These are phyloP conservation scores for Aphelocoma californica DNA, from an alignment of 2,797 vertebrate genomes.

Conservation along the genomic window DNA sequence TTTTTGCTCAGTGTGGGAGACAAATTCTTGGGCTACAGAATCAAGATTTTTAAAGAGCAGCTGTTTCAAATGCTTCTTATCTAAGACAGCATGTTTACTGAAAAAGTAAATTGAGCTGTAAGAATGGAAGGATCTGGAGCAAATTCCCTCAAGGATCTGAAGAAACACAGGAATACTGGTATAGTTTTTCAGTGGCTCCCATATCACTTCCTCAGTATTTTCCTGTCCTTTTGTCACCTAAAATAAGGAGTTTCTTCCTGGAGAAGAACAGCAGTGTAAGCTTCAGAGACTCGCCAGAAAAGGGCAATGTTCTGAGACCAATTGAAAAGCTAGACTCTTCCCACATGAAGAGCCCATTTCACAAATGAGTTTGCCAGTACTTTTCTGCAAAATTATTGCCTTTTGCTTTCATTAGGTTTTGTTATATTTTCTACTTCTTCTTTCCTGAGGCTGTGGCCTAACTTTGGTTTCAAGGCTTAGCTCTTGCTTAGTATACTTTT, in stretches of 20 bases:
- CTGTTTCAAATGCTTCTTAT: neutral
- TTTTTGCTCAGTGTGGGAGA: neutral
- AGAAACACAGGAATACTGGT: neutral
- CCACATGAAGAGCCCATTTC: neutral
- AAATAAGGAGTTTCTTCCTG: neutral
- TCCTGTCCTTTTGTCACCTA: rapidly evolving
- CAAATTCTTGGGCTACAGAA: neutral
- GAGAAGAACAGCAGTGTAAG: neutral
- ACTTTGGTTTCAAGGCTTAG: neutral
- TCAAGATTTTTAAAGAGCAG: neutral
- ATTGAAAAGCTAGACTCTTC: neutral
- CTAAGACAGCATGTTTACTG: neutral
- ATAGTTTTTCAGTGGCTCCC: neutral
- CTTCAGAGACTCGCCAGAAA: neutral
- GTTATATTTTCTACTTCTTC: neutral
- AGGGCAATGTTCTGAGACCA: neutral
- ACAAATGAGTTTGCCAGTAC: neutral
- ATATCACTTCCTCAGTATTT: neutral
- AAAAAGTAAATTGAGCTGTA: neutral
- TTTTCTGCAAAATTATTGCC: neutral
- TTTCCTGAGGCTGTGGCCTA: neutral
- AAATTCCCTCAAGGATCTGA: neutral
- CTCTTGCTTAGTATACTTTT: neutral
- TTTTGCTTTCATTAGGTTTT: neutral
- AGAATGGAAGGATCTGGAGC: neutral